phyloP scores from a whole-genome alignment of 2,113 vertebrate species.

The Cephalopterus ornatus region DNA sequence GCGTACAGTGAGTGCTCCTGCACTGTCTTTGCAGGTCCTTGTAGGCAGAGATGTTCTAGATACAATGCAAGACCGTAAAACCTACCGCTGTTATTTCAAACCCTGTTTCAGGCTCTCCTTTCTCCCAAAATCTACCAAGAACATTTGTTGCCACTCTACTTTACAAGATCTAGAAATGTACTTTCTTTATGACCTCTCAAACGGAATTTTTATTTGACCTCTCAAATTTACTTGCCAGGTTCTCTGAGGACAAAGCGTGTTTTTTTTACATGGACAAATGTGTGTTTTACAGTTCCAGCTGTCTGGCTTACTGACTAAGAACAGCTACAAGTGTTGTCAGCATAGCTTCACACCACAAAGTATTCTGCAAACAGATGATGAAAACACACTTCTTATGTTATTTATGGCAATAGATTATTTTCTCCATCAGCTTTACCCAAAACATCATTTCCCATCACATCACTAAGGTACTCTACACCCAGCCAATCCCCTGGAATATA shows the following conservation, averaged over 20 bases:
- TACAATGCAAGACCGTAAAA: neutral
- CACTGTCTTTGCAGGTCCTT: neutral
- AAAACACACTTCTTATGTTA: neutral
- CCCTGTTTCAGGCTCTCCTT: neutral
- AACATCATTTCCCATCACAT: neutral
- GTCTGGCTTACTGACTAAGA: accelerated
- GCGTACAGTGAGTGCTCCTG: neutral
- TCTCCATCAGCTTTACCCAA: neutral
- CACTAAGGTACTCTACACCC: neutral
- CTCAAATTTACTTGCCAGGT: neutral
- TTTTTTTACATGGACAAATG: neutral
- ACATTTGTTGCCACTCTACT: neutral
- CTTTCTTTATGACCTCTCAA: neutral
- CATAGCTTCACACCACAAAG: neutral
- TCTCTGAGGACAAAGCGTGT: neutral
- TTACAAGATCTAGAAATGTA: neutral
- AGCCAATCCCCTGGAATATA: neutral
- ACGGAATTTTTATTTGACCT: neutral
- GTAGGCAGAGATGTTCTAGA: neutral
- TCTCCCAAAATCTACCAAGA: neutral
- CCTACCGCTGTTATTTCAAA: neutral
- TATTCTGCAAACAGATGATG: neutral
- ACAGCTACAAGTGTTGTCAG: neutral
- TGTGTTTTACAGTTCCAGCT: neutral
- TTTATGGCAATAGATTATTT: neutral